Evolutionary conservation across 2,888 invertebrate genomes (phyloP).

Genomic region (Tetheella fluctuosa): DNA sequence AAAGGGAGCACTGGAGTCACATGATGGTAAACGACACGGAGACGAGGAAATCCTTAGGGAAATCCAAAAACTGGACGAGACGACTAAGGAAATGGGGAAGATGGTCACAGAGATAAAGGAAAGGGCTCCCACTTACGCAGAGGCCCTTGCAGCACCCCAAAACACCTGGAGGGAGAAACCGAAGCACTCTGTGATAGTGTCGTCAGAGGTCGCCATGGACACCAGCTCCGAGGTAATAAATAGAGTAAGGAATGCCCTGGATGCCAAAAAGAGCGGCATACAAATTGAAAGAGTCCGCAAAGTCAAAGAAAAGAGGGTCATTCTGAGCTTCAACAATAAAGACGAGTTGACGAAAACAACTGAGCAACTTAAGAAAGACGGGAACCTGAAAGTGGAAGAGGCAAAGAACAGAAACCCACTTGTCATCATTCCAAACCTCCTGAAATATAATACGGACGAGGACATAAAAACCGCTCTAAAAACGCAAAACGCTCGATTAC

Average conservation of each 20-base stretch:
- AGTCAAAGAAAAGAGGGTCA: slow-evolving; percentile 16
- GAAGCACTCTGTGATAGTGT: slow-evolving; percentile 14
- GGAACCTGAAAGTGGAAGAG: slow-evolving; percentile 5
- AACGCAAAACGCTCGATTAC: neutral
- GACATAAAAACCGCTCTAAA: slow-evolving; percentile 15
- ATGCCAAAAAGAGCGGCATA: slow-evolving; percentile 11
- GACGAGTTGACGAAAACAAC: slow-evolving; percentile 8
- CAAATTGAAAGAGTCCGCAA: slow-evolving; percentile 10
- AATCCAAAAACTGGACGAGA: no score
- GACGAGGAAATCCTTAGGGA: no score
- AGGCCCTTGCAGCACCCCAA: no score
- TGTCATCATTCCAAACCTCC: slow-evolving; percentile 10
- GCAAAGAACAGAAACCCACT: slow-evolving; percentile 14
- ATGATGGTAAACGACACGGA: no score
- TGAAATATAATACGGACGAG: slow-evolving; percentile 11
- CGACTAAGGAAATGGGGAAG: no score
- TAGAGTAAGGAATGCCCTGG: slow-evolving; percentile 5
- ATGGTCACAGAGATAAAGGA: no score
- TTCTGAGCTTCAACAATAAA: slow-evolving; percentile 13
- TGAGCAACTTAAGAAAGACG: neutral
- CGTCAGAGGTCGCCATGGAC: slow-evolving; percentile 8
- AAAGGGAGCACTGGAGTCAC: no score
- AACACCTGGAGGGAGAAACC: no score
- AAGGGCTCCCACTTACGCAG: no score
- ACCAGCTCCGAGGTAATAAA: no score